A percentile compares a stretch with the other conserved stretches of the same genome.
Conservation (phyloP, 2,113 vertebrate genomes). For the Xiphophorus hellerii region DNA sequence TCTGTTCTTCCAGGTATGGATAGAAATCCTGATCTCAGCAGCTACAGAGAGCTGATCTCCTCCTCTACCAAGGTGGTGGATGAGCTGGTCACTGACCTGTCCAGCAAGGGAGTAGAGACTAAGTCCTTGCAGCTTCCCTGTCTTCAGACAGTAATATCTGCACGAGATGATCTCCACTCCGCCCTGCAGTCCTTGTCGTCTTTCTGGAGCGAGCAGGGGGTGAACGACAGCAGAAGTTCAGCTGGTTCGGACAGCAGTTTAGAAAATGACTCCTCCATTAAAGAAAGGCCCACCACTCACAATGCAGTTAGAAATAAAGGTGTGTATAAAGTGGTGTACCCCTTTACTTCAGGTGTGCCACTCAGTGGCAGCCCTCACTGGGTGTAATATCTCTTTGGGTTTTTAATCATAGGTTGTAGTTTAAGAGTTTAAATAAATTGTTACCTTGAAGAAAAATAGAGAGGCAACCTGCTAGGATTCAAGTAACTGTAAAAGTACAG, state of each 20-base stretch:
- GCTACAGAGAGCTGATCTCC: conserved; percentile 67
- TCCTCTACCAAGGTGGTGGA: conserved; percentile 71
- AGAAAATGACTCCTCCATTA: conserved; percentile 23
- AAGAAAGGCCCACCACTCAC: conserved; percentile 18
- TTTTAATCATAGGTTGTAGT: not conserved
- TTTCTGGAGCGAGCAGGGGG: conserved; percentile 45
- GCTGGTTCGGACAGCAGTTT: conserved; percentile 27
- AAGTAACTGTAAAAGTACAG: not conserved
- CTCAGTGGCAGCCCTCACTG: conserved; percentile 77
- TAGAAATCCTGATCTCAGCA: conserved; percentile 36
- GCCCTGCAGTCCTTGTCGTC: conserved; percentile 76
- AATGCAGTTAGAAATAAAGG: conserved; percentile 39
- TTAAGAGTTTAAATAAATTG: not conserved
- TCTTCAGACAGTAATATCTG: conserved; percentile 38
- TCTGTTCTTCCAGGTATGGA: conserved; percentile 57
- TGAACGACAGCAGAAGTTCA: conserved; percentile 20
- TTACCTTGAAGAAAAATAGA: conserved; percentile 3
- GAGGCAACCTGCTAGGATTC: not conserved
- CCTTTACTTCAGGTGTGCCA: conserved; percentile 43
- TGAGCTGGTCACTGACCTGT: conserved; percentile 58
- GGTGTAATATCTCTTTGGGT: conserved; percentile 78
- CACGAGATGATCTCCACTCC: conserved; percentile 76
- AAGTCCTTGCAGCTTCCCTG: conserved; percentile 51
- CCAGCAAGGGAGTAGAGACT: conserved; percentile 10
- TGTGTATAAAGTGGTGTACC: conserved; percentile 63